These are phyloP conservation scores for Anoura caudifer DNA, from an alignment of 2,113 vertebrate species.

Conservation along the genomic window DNA sequence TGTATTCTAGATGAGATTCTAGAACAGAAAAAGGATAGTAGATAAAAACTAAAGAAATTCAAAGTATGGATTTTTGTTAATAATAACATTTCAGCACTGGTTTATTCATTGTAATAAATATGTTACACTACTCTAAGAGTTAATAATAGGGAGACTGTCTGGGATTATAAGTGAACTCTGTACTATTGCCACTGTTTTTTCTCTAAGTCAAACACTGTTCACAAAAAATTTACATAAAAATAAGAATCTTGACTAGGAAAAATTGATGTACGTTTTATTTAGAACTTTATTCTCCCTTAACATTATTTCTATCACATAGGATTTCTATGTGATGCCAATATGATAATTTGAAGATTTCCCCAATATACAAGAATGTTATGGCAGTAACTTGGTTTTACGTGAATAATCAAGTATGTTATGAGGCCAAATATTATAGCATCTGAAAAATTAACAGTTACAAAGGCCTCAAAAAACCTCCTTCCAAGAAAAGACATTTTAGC, in stretches of 20 bases:
- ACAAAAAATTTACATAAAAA: neutral
- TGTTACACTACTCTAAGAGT: neutral
- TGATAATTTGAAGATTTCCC: neutral
- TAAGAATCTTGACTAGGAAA: neutral
- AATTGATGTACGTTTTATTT: neutral
- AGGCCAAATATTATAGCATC: neutral
- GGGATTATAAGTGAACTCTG: neutral
- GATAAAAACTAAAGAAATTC: neutral
- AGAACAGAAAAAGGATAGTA: neutral
- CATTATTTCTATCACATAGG: neutral
- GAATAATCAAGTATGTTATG: neutral
- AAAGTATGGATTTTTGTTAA: neutral
- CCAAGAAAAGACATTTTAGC: neutral
- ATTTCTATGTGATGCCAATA: neutral
- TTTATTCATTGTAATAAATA: neutral
- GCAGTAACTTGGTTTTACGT: neutral
- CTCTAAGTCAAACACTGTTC: neutral
- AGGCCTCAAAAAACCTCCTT: neutral
- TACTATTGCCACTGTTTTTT: neutral
- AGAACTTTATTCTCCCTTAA: neutral
- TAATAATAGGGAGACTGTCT: neutral
- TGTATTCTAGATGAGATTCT: neutral
- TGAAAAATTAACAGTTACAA: neutral
- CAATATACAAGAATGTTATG: neutral
- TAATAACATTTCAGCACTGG: neutral